Conservation (phyloP, 2,888 invertebrate genomes). For the Platycnemis pennipes region DNA sequence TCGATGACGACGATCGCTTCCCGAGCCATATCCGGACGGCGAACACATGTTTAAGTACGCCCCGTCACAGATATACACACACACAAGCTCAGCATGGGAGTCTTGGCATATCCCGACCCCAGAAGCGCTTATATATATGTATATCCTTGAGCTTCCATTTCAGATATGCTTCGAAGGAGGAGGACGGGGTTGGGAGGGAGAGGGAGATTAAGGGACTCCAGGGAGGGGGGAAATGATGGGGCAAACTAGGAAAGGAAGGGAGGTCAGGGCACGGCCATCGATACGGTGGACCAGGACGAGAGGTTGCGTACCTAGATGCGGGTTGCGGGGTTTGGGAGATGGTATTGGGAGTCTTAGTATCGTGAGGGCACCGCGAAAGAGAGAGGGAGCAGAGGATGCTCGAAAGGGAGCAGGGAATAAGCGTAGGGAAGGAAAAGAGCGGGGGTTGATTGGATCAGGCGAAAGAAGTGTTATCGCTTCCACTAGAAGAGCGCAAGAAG, state of each 20-base stretch:
- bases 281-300: neutral
- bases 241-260: neutral
- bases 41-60: slow-evolving; percentile 61
- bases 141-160: neutral
- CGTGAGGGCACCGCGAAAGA: neutral
- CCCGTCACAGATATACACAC: neutral
- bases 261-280: neutral
- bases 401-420: neutral
- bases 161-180: neutral
- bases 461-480: slow-evolving; percentile 35
- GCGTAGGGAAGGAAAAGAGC: neutral
- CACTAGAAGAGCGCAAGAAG: slow-evolving; percentile 11
- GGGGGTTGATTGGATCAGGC: slow-evolving; percentile 28
- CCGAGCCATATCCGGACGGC: slow-evolving; percentile 47
- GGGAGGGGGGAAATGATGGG: neutral
- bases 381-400: neutral
- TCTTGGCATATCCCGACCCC: neutral
- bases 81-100: neutral
- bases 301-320: neutral
- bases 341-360: neutral
- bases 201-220: too few species aligned
- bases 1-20: slow-evolving; percentile 46
- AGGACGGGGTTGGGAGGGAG: neutral
- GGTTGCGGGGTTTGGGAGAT: neutral
- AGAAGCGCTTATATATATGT: neutral